Evolutionary conservation across 1,140 invertebrate species (phyloP).

Genomic region (Cydia splendana): DNA sequence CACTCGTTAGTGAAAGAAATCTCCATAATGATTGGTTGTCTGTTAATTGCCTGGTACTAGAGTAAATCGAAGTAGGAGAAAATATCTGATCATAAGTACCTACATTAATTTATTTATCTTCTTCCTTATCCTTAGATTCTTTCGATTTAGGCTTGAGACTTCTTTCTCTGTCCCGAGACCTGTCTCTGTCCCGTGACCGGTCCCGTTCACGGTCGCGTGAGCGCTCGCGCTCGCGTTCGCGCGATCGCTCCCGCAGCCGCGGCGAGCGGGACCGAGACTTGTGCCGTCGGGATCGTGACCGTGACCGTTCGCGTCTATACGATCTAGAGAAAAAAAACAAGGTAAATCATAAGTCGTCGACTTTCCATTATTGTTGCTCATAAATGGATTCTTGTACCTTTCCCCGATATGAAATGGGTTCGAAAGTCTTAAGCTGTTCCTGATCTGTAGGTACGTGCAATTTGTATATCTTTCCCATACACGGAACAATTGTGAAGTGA

Average conservation of each 20-base stretch:
- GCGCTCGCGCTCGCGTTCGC: constrained; percentile 48
- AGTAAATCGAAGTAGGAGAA: no score
- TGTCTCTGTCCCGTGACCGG: constrained; percentile 52
- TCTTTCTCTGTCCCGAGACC: constrained; percentile 48
- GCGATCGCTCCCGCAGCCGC: constrained; percentile 56
- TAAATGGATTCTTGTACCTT: no score
- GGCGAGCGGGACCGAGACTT: constrained; percentile 76
- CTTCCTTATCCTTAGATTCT: constrained; percentile 71
- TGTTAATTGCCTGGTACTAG: no score
- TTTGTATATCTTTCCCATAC: no score
- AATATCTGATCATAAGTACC: not conserved
- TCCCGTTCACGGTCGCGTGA: constrained; percentile 28
- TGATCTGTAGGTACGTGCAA: no score
- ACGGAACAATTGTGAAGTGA: no score
- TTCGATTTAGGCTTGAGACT: constrained; percentile 65
- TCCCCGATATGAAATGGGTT: no score
- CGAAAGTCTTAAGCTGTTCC: no score
- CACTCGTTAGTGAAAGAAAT: no score
- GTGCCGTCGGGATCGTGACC: constrained; percentile 73
- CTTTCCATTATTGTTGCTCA: no score
- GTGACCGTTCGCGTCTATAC: constrained; percentile 70
- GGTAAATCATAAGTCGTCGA: not conserved
- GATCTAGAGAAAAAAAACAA: constrained; percentile 51
- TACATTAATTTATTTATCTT: constrained; percentile 57
- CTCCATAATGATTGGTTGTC: no score